A percentile compares a stretch with the other conserved stretches of the same genome.
Evolutionary conservation across 2,888 invertebrate genomes (phyloP).

Genomic region (Synergus gifuensis): DNA sequence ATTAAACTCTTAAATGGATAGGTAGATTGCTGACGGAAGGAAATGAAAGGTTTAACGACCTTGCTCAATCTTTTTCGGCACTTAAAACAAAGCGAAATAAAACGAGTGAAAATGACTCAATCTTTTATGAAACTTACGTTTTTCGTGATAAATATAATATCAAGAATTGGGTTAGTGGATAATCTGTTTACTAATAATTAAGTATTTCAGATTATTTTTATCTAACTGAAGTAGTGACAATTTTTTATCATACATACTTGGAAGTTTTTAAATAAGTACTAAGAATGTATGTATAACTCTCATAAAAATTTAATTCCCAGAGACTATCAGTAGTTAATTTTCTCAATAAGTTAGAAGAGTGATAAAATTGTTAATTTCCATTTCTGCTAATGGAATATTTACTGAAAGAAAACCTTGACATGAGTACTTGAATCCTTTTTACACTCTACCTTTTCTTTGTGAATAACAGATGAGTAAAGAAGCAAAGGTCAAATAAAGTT

Average conservation of each 20-base stretch:
- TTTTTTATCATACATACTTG: neutral
- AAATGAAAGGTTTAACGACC: neutral
- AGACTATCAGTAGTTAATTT: neutral
- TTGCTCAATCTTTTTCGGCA: neutral
- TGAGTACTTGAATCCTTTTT: constrained; percentile 11
- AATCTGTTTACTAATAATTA: neutral
- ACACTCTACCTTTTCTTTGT: neutral
- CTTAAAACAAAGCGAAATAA: neutral
- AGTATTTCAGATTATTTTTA: neutral
- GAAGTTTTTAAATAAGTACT: neutral
- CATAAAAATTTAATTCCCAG: neutral
- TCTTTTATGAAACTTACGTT: neutral
- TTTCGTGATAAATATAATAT: neutral
- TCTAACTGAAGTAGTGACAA: neutral
- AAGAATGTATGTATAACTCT: neutral
- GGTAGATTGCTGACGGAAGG: neutral
- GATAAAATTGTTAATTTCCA: neutral
- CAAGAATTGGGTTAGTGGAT: neutral
- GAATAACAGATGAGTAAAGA: constrained; percentile 1
- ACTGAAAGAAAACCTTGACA: constrained; percentile 1
- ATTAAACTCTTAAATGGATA: neutral
- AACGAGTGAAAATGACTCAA: neutral
- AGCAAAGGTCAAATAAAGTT: neutral
- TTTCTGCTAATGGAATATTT: constrained; percentile 5
- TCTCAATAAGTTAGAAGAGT: neutral